These are phyloP conservation scores for Zaprionus tsacasi DNA, from an alignment of 1,140 invertebrate species.

Conservation along the genomic window DNA sequence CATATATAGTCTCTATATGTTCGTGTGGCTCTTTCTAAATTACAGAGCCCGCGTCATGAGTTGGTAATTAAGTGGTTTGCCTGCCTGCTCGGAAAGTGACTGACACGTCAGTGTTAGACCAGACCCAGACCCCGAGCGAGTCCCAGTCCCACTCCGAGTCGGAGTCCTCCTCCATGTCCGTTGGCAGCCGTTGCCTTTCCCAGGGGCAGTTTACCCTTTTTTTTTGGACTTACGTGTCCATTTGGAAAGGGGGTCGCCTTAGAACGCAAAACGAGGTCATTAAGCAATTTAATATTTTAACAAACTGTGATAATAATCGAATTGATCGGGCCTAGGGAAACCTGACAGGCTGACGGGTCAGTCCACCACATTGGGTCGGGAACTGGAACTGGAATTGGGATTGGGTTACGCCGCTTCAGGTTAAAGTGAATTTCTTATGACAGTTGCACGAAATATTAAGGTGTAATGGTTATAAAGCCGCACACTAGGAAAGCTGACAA, in stretches of 20 bases:
- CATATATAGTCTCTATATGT: not conserved
- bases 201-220: slow-evolving; percentile 19
- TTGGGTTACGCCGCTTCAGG: slow-evolving; percentile 64
- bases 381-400: slow-evolving; percentile 21
- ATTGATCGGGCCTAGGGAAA: slow-evolving; percentile 42
- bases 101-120: slow-evolving; percentile 59
- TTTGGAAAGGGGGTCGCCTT: slow-evolving; percentile 39
- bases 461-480: slow-evolving; percentile 75
- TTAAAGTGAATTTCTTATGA: slow-evolving; percentile 78
- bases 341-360: not conserved
- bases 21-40: slow-evolving; percentile 63
- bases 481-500: slow-evolving; percentile 61
- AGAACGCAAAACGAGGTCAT: slow-evolving; percentile 73
- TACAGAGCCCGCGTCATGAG: slow-evolving; percentile 59
- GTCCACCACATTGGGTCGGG: not conserved
- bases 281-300: slow-evolving; percentile 82
- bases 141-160: slow-evolving; percentile 18
- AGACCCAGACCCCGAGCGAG: slow-evolving; percentile 28
- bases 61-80: slow-evolving; percentile 66
- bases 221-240: slow-evolving; percentile 65
- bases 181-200: slow-evolving; percentile 49
- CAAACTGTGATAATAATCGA: slow-evolving; percentile 81
- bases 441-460: slow-evolving; percentile 80
- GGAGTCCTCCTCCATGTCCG: slow-evolving; percentile 21
- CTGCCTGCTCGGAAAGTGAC: slow-evolving; percentile 28